These are phyloP conservation scores for Phortica variegata DNA, from an alignment of 1,140 invertebrate genomes.

Conservation along the genomic window DNA sequence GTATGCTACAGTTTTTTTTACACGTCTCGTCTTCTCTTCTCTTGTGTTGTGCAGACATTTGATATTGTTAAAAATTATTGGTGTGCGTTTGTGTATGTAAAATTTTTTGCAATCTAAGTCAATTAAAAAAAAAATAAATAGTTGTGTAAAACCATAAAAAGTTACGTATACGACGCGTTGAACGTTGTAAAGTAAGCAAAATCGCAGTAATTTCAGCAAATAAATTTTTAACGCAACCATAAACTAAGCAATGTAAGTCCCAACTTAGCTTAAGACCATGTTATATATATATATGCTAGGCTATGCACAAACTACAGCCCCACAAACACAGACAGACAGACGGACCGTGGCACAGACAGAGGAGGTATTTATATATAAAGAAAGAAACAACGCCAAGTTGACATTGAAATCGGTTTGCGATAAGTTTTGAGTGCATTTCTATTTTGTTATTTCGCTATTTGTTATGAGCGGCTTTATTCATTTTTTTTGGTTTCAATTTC, in stretches of 20 bases:
- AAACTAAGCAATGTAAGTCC: constrained; percentile 40
- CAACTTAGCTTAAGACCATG: not conserved
- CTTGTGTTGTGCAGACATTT: not conserved
- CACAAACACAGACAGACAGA: too few species aligned
- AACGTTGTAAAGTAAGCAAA: not conserved
- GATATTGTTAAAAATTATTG: constrained; percentile 5
- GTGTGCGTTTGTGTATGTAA: constrained; percentile 4
- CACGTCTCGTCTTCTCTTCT: not conserved
- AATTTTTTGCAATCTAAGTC: too few species aligned
- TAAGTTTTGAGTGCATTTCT: too few species aligned
- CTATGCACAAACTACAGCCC: too few species aligned
- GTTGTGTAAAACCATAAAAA: constrained; percentile 2
- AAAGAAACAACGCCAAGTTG: too few species aligned
- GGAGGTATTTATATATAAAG: too few species aligned
- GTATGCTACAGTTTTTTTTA: constrained; percentile 7
- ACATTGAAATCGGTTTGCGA: constrained; percentile 23
- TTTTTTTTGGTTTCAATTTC: too few species aligned
- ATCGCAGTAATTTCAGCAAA: constrained; percentile 5
- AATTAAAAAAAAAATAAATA: constrained; percentile 32
- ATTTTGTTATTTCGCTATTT: too few species aligned
- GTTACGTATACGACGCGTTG: constrained; percentile 28
- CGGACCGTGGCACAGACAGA: too few species aligned
- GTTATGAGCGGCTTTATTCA: too few species aligned
- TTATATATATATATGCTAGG: too few species aligned
- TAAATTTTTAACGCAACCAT: not conserved